These are phyloP conservation scores for Phalera bucephala DNA, from an alignment of 2,888 invertebrate genomes.

Conservation along the genomic window DNA sequence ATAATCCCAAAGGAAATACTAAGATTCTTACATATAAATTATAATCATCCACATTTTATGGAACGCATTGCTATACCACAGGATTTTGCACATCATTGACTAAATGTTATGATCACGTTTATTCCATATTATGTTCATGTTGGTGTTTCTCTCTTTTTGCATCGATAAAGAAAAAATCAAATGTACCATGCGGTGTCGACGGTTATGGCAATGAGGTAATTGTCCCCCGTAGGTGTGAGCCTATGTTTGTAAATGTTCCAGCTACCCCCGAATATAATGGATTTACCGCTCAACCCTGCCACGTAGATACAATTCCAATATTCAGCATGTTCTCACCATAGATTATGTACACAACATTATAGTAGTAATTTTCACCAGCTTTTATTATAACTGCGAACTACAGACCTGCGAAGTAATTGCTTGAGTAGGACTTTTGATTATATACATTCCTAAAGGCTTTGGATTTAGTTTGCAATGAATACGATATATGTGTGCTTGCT, in stretches of 20 bases:
- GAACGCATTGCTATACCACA: constrained; percentile 42
- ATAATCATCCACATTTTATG: constrained; percentile 12
- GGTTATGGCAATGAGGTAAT: constrained; percentile 96
- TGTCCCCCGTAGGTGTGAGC: constrained; percentile 74
- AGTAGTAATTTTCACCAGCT: constrained; percentile 42
- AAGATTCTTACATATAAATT: constrained; percentile 11
- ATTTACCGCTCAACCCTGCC: constrained; percentile 50
- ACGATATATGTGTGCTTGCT: constrained; percentile 33
- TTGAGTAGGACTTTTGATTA: constrained; percentile 29
- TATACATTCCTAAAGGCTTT: constrained; percentile 35
- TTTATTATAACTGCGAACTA: constrained; percentile 34
- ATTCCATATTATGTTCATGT: constrained; percentile 71
- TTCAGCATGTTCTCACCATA: constrained; percentile 45
- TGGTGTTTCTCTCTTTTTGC: constrained; percentile 84
- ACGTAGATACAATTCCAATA: constrained; percentile 44
- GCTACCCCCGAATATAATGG: constrained; percentile 41
- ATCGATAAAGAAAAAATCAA: constrained; percentile 91
- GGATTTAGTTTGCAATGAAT: constrained; percentile 34
- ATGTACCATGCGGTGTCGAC: constrained; percentile 98
- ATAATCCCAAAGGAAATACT: constrained; percentile 21
- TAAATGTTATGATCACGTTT: constrained; percentile 47
- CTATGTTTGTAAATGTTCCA: constrained; percentile 57
- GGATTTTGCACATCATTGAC: constrained; percentile 45
- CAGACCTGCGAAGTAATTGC: constrained; percentile 27
- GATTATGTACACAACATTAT: constrained; percentile 26